A percentile compares a stretch with the other conserved stretches of the same genome.
These are phyloP conservation scores for Belgica antarctica DNA, from an alignment of 2,888 invertebrate species.

Conservation along the genomic window DNA sequence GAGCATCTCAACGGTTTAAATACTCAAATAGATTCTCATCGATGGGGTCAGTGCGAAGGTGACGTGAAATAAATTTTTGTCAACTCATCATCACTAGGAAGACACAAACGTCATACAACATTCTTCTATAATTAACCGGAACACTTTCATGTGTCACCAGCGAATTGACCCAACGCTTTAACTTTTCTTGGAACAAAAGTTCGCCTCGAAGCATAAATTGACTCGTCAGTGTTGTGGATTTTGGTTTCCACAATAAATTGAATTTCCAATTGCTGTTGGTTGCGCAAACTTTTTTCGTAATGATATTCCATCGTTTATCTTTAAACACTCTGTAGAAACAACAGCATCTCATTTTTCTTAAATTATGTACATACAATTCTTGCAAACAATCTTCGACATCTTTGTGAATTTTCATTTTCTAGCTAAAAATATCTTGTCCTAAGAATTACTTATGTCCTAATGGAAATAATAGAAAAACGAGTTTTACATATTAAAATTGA, in stretches of 20 bases:
- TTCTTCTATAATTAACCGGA: too few relatives aligned
- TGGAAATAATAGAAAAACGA: neutral
- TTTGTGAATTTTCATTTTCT: neutral
- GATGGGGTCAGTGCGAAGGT: too few relatives aligned
- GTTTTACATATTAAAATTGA: neutral
- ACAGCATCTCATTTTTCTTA: neutral
- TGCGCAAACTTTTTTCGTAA: neutral
- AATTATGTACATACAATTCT: neutral
- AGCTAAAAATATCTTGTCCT: neutral
- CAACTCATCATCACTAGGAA: too few relatives aligned
- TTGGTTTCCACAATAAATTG: constrained; percentile 18
- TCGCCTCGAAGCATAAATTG: neutral
- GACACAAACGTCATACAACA: too few relatives aligned
- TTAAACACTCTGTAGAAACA: neutral
- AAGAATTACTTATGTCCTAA: neutral
- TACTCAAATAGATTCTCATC: neutral
- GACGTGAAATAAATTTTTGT: too few relatives aligned
- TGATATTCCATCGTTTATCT: too few relatives aligned
- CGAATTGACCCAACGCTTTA: too few relatives aligned
- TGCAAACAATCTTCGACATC: neutral
- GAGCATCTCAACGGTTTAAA: neutral
- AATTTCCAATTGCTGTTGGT: neutral
- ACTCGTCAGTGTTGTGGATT: constrained; percentile 6
- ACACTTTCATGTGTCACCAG: too few relatives aligned
- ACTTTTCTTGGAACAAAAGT: neutral